Evolutionary conservation across 92 coral and sea anemone species (phyloP), one percentile per base, ranked within the genome.

Genomic region (Chrysogorgia sp.): DNA sequence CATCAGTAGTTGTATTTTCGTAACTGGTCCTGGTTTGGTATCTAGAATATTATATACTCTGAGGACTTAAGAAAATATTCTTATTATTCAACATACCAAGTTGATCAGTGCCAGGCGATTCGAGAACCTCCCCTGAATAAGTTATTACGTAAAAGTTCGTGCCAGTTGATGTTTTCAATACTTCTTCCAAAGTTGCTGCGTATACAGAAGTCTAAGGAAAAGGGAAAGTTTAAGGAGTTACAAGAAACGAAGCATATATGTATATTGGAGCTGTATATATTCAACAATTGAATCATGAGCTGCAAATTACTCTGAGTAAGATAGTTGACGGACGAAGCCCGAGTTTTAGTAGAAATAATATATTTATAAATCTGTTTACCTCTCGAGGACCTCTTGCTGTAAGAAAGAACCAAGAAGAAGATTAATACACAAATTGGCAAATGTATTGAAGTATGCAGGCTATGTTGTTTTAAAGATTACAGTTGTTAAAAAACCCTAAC

Each of bases 121-220:
- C 92, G 0, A 89, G 92, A 24, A 94, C 74, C 45, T 94, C 97
- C 12, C 97, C 98, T 12, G 94, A 96, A 30, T 82, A 92, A 57
- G 87, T 87, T 58, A 94, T 66, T n/a, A 94, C 92, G 80, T 91
- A 94, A 56, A 91, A 94, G 15, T 93, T 88, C 45, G 94, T 89
- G 7, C 98, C 98, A 32, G 90, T 88, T 13, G 98, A 91, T 8
- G 98, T 94, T 12, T 86, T 91, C 8, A 94, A 84, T 21, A 91
- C 82, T 53, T 94, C 98, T 32, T 94, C 98, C 19, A 94, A 34
- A 26, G 65, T 56, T 30, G 34, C 52, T 28, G 33, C 65, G 21
- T 72, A 59, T 8, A 33, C 17, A 30, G 64, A 53, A 26, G 59
- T 35, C 53, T 33, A 6, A 50, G 34, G 34, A 13, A 59, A 21